phyloP scores from a whole-genome alignment of 2,888 invertebrate species.

The Tinea trinotella region DNA sequence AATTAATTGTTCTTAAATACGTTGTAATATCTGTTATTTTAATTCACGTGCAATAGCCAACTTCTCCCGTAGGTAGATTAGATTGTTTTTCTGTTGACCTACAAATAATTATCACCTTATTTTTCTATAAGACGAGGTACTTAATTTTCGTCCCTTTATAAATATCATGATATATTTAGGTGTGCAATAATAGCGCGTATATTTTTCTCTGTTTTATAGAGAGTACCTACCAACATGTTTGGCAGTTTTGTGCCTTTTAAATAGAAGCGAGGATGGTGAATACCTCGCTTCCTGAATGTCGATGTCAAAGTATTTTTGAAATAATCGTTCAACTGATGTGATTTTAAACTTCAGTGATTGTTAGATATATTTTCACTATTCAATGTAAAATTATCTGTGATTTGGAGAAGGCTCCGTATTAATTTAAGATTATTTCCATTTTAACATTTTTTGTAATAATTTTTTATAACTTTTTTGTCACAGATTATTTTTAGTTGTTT shows the following conservation, averaged over 20 bases:
- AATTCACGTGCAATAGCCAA: too few species aligned
- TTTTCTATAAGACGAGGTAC: not conserved
- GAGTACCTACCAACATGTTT: slow-evolving; percentile 12
- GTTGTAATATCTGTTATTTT: not conserved
- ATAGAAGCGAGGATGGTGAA: slow-evolving; percentile 22
- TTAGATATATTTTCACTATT: not conserved
- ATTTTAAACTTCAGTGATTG: not conserved
- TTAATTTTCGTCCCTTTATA: not conserved
- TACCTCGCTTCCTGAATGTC: not conserved
- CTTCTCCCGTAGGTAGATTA: not conserved
- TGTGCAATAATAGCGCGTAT: not conserved
- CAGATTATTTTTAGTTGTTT: not conserved
- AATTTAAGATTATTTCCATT: slow-evolving; percentile 23
- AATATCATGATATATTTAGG: not conserved
- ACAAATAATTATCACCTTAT: not conserved
- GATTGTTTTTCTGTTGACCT: not conserved
- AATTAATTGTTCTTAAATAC: too few species aligned
- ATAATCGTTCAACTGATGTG: slow-evolving; percentile 1
- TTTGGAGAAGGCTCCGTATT: slow-evolving; percentile 51
- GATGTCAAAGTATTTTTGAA: slow-evolving; percentile 7
- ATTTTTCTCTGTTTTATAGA: slow-evolving; percentile 13
- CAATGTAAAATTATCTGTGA: slow-evolving; percentile 49
- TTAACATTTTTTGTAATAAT: not conserved
- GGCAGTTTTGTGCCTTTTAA: slow-evolving; percentile 26
- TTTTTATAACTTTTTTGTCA: not conserved